Conservation (phyloP, 1,140 invertebrate genomes). For the Palaemon carinicauda region DNA sequence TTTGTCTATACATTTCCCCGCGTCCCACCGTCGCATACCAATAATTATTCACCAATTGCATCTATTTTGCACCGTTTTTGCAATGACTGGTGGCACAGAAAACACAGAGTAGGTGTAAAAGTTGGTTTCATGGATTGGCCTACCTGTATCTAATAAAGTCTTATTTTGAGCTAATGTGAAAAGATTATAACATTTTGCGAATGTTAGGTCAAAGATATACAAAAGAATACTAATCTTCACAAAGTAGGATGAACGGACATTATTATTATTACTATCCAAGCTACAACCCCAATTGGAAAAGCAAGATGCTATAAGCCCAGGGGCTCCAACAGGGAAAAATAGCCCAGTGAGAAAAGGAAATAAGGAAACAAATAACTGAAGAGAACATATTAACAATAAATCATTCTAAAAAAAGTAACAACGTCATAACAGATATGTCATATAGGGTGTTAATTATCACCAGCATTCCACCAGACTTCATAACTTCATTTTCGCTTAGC, state of each 20-base stretch:
- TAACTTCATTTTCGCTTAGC: neutral
- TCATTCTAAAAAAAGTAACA: too few relatives aligned
- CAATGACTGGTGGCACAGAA: too few relatives aligned
- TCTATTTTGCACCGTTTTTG: neutral
- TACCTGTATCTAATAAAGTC: neutral
- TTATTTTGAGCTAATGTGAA: neutral
- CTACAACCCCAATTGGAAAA: too few relatives aligned
- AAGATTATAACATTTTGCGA: neutral
- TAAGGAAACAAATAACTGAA: too few relatives aligned
- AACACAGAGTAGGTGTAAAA: too few relatives aligned
- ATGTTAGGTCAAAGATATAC: conserved; percentile 21
- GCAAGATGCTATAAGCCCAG: too few relatives aligned
- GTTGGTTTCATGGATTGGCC: neutral
- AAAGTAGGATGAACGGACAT: neutral
- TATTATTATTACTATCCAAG: too few relatives aligned
- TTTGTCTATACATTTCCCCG: too few relatives aligned
- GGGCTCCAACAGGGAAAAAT: too few relatives aligned
- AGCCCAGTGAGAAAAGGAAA: too few relatives aligned
- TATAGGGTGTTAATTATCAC: neutral
- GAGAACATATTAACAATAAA: too few relatives aligned
- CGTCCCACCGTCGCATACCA: neutral
- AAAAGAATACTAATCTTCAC: conserved; percentile 16
- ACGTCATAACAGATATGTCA: too few relatives aligned
- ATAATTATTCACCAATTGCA: neutral
- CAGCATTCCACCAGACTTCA: neutral